Base-by-base conservation (phyloP, 2,113 vertebrate species). In the Phalacrocorax brasilianus region DNA sequence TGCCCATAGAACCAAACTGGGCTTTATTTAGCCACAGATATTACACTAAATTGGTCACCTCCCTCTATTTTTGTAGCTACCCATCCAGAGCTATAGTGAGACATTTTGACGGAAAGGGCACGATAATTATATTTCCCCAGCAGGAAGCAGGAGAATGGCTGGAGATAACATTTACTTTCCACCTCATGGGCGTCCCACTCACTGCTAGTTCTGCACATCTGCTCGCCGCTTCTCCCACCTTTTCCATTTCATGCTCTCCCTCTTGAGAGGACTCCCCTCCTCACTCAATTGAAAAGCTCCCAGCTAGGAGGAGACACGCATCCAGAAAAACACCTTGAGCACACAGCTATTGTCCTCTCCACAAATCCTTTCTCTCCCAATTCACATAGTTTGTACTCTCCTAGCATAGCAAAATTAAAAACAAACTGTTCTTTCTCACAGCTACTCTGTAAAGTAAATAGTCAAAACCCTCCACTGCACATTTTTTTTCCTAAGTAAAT, bases 131-230 rank as follows among this genome's bases (percentile, higher is more conserved):
- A 11, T 32, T 92, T 91, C 72, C 74, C 72, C 35, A 19, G 42
- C 63, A 93, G 79, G 65, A 94, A 93, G 59, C 52, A 62, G 55
- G 21, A 83, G 75, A 67, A 92, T 23, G 88, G 68, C 71, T 96
- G 63, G 55, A 86, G 55, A 78, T 95, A 96, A 93, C 82, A 93
- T 96, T 95, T 94, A 95, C 92, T 91, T 90, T 94, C 72, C 0
- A 0, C 52, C 91, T 95, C 74, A 32, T 27, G 85, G 92, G 79
- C 92, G 86, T 88, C 89, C 76, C 32, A 63, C 67, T 96, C 50
- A 3, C 70, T 68, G 56, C 66, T 11, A 8, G n/a, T 65, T 94
- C 71, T 86, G 73, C n/a, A 74, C 42, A 91, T 77, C 26, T 55
- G 38, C 55, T 92, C 5, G 0, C 58, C 8, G n/a, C 50, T 71